phyloP scores from a whole-genome alignment of 35 echinoderm and acorn worm genomes.

The Anneissia japonica region DNA sequence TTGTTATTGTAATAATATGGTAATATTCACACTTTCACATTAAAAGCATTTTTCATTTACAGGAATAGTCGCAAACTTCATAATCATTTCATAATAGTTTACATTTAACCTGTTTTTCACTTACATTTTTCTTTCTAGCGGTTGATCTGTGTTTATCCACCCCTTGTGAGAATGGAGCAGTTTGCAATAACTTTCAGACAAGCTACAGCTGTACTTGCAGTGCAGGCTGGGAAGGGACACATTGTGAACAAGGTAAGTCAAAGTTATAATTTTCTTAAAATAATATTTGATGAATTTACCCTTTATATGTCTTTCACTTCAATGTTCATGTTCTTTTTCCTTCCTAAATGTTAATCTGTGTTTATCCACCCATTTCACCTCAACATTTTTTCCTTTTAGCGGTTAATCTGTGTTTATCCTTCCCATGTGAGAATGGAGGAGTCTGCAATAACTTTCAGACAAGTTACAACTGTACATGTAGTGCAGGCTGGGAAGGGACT shows the following conservation, averaged over 20 bases:
- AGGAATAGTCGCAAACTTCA: background rate
- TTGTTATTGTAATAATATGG: no score
- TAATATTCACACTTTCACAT: no score
- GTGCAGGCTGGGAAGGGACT: constrained; percentile 24
- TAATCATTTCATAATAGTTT: background rate
- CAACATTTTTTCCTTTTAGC: constrained; percentile 7
- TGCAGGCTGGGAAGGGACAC: constrained; percentile 37
- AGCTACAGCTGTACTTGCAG: constrained; percentile 57
- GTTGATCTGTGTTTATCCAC: constrained; percentile 40
- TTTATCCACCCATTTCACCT: no score
- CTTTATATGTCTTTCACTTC: no score
- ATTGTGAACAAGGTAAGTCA: constrained; percentile 19
- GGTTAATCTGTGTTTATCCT: constrained; percentile 29
- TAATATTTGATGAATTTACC: no score
- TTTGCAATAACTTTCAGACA: constrained; percentile 39
- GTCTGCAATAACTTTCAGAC: constrained; percentile 48
- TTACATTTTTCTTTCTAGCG: background rate
- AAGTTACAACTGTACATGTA: constrained; percentile 31
- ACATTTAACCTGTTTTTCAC: background rate
- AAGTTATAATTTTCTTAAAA: background rate
- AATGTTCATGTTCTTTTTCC: no score
- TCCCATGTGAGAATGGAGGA: constrained; percentile 42
- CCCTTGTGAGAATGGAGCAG: constrained; percentile 66
- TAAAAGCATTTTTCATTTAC: no score
- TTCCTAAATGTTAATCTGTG: no score